Conservation (phyloP, 2,797 vertebrate species). For the Cirrhinus molitorella region DNA sequence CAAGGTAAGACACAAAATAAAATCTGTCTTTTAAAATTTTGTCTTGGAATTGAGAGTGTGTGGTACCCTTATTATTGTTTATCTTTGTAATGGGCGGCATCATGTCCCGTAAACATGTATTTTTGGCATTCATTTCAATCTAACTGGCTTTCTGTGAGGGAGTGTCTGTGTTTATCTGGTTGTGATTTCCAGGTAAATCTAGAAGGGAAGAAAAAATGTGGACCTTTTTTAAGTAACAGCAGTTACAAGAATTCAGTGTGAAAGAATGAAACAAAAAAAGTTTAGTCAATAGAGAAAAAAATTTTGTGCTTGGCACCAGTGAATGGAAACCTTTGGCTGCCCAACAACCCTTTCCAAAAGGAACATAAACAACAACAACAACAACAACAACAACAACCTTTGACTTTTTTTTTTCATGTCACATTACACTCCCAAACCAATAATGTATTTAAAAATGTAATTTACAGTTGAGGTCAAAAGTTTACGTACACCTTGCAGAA, state of each 20-base stretch:
- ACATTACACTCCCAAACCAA: background rate
- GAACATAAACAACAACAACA: constrained; percentile 45
- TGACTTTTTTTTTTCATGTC: too few species aligned
- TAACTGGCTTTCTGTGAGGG: background rate
- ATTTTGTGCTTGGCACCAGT: constrained; percentile 47
- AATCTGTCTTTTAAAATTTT: background rate
- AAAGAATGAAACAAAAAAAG: constrained; percentile 28
- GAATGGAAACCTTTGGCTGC: constrained; percentile 65
- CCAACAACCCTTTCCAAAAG: constrained; percentile 33
- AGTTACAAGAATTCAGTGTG: constrained; percentile 51
- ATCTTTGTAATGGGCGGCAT: background rate
- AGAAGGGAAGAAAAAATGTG: constrained; percentile 48
- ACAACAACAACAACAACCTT: too few species aligned
- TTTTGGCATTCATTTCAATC: background rate
- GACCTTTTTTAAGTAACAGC: background rate
- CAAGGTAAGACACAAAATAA: constrained; percentile 81
- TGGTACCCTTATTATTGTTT: background rate
- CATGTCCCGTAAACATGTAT: background rate
- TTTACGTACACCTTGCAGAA: too few species aligned
- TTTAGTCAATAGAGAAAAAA: constrained; percentile 44
- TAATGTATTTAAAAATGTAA: background rate
- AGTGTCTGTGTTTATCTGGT: constrained; percentile 62
- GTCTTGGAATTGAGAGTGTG: background rate
- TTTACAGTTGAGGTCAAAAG: background rate
- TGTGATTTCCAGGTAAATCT: constrained; percentile 67